These are phyloP conservation scores for Callithrix jacchus DNA, from an alignment of 2,113 vertebrate species.

Conservation along the genomic window DNA sequence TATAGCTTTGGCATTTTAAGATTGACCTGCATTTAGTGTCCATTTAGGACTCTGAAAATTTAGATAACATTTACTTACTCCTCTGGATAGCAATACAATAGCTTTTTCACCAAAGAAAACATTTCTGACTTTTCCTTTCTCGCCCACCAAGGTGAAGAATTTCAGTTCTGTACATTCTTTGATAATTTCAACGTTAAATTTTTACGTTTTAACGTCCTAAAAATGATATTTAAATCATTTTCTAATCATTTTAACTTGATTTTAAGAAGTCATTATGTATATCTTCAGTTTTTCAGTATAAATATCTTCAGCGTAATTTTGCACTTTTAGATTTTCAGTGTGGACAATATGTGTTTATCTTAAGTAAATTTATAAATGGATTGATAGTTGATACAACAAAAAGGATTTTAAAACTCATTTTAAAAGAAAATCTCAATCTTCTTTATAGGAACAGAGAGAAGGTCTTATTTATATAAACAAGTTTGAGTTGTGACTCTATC, in stretches of 20 bases:
- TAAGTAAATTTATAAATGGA: conserved; percentile 9
- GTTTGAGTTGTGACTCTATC: conserved; percentile 18
- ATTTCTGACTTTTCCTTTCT: neutral
- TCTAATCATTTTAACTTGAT: neutral
- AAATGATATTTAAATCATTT: neutral
- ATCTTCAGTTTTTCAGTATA: neutral
- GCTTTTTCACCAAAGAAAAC: neutral
- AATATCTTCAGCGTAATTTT: neutral
- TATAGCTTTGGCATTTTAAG: neutral
- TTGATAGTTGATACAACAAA: neutral
- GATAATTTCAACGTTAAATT: neutral
- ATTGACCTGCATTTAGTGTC: neutral
- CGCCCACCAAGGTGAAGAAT: neutral
- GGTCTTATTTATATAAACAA: conserved; percentile 35
- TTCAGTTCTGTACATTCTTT: neutral
- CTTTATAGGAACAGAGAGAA: neutral
- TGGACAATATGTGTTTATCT: neutral
- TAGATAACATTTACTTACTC: neutral
- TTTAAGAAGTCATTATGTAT: neutral
- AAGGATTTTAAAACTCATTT: neutral
- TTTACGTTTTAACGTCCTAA: neutral
- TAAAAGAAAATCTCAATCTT: neutral
- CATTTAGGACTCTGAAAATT: neutral
- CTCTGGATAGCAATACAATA: neutral
- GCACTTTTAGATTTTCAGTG: neutral